Base-by-base conservation (phyloP, 2,888 invertebrate species). In the Alitta virens region DNA sequence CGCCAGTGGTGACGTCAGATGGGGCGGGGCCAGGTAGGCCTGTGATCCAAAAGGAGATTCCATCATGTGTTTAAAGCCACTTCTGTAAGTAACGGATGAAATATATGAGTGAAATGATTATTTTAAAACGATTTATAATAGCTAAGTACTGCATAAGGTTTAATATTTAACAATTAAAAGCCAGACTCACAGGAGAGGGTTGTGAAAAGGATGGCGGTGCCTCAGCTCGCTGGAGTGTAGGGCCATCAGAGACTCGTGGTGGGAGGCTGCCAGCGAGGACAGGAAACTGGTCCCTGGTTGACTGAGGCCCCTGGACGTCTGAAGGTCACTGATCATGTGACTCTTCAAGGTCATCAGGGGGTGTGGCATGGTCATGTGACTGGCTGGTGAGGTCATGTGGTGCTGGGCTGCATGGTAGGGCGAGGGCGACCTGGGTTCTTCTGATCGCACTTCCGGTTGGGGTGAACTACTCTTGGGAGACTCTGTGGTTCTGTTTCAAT, bases 1-100 rank as follows among this genome's bases (percentile, higher is more conserved):
- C 1, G 74, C 69, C 21, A 71, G 68, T n/a, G 71, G 75, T 1
- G 73, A 72, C 33, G 75, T 72, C 2, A 75, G 72, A 51, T 74
- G 73, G 49, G 76, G 69, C 2, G 54, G 63, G 42, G 49, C 54
- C 2, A 62, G 56, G 23, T 54, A 57, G 23, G 62, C 56, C 16
- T 43, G 56, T 23, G 55, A 50, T n/a, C 55, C 40, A 49, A 61
- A 50, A 50, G 56, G 55, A 18, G 61, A 40, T 9, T 61, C 61
- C 9, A 61, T 46, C 49, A 46, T 50, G 42, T 55, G 61, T 27
- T 61, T 61, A 50, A 46, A 61, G 42, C 61, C 33, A 1, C 55
- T 49, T n/a, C 61, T 61, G 56, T 5, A 58, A 33, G 9, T 33
- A 58, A 25, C n/a, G n/a, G n/a, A n/a, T n/a, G n/a, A n/a, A n/a